Base-by-base conservation (phyloP, 2,113 vertebrate species). In the Tetrao urogallus region DNA sequence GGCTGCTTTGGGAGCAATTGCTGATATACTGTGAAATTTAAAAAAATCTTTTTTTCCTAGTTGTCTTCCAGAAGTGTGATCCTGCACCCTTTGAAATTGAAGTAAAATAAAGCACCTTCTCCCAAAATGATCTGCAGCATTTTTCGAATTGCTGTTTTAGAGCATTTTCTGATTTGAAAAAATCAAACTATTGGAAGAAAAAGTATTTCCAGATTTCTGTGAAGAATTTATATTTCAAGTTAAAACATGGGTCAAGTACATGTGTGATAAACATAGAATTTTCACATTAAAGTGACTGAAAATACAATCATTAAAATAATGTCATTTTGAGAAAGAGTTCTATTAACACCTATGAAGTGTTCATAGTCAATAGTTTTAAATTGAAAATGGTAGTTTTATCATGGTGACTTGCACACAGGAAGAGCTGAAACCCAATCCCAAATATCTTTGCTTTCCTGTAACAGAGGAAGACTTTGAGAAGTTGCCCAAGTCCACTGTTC, bases 381-480 rank as follows among this genome's bases (percentile, higher is more conserved):
- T n/a, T 19, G 27, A 32, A 32, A n/a, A 6, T 5, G 14, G 5
- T 28, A 10, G 11, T 88, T 75, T 11, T 82, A 1, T 56, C 0
- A 0, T 34, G 32, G 28, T 91, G 71, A 2, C 13, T 66, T 63
- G 56, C 45, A 2, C 3, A 25, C 18, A 19, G 6, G 36, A 34
- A n/a, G 13, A 73, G 16, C 0, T 82, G 84, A 89, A 88, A 40
- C 88, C 73, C 58, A 11, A 81, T 76, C 16, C 40, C n/a, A 27
- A 40, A 57, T 28, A 2, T 38, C 77, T 94, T 78, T 97, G 22
- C 74, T 90, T 86, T 97, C 64, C 8, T 64, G 5, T 22, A 24
- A 42, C 97, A 99, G 99, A 99, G 98, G 99, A 99, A 88, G 99
- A 99, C 96, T 99, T 99, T 92, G 99, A 99, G 97, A 98, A 99